These are phyloP conservation scores for Luperina testacea DNA, from an alignment of 2,888 invertebrate genomes.

Conservation along the genomic window DNA sequence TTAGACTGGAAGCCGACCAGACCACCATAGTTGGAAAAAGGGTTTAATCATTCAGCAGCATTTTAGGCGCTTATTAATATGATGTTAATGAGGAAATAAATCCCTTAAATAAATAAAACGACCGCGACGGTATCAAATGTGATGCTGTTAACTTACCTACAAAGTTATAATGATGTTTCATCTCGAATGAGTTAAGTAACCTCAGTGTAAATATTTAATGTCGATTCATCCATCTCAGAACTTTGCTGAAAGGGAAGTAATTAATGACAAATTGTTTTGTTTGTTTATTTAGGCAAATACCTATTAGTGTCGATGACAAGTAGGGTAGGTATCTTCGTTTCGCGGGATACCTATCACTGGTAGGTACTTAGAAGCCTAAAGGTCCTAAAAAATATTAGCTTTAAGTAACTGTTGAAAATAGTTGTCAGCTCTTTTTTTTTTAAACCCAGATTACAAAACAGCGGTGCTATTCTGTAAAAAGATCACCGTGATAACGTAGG, in stretches of 20 bases:
- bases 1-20: background rate
- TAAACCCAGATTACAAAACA: too few relatives aligned
- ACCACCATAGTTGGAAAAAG: background rate
- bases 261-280: constrained; percentile 34
- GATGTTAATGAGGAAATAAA: constrained; percentile 64
- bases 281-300: constrained; percentile 33
- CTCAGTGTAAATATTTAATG: constrained; percentile 62
- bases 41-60: constrained; percentile 31
- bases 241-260: constrained; percentile 34
- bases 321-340: background rate
- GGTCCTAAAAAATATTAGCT: background rate
- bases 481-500: too few relatives aligned
- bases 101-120: constrained; percentile 68
- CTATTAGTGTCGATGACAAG: background rate
- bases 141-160: constrained; percentile 71
- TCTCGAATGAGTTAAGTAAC: constrained; percentile 59
- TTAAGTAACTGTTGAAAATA: background rate
- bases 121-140: constrained; percentile 71
- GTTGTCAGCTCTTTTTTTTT: background rate
- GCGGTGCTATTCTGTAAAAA: too few relatives aligned
- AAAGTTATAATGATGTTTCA: constrained; percentile 82
- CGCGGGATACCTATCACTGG: background rate
- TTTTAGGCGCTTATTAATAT: constrained; percentile 56
- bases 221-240: constrained; percentile 39
- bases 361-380: background rate